phyloP scores from a whole-genome alignment of 2,888 invertebrate genomes.

The Acanthosepion esculentum region DNA sequence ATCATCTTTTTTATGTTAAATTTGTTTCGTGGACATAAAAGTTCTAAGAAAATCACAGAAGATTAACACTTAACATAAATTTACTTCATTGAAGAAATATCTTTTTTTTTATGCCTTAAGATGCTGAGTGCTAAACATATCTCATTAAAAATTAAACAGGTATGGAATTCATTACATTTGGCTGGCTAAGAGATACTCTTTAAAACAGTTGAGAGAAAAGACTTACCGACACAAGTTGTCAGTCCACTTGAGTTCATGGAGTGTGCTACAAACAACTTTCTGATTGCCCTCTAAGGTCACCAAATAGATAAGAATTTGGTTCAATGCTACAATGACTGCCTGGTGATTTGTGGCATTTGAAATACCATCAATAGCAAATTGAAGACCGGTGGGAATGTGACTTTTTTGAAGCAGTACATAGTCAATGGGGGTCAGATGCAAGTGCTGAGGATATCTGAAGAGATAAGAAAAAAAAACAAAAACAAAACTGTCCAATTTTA shows the following conservation, averaged over 20 bases:
- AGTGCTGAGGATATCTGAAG: conserved; percentile 61
- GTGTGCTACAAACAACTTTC: conserved; percentile 52
- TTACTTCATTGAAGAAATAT: no score
- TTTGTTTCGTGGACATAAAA: no score
- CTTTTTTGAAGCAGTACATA: conserved; percentile 60
- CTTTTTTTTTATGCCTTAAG: no score
- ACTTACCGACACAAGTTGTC: conserved; percentile 65
- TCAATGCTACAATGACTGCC: conserved; percentile 61
- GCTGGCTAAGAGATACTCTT: no score
- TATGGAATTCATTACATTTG: no score
- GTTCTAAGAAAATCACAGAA: no score
- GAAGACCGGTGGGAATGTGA: conserved; percentile 63
- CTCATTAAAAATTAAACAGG: no score
- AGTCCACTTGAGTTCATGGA: conserved; percentile 66
- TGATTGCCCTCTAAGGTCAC: conserved; percentile 55
- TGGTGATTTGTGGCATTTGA: conserved; percentile 70
- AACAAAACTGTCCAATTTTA: background rate
- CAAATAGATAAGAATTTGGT: conserved; percentile 60
- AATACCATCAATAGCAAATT: conserved; percentile 63
- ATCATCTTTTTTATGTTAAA: no score
- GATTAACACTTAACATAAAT: no score
- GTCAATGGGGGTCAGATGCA: conserved; percentile 64
- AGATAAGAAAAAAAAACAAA: conserved; percentile 43
- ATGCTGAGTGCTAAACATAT: no score
- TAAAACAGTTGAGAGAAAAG: no score